Evolutionary conservation across 2,113 vertebrate species (phyloP), one percentile per base, ranked within the genome.

Genomic region (Scomber scombrus): DNA sequence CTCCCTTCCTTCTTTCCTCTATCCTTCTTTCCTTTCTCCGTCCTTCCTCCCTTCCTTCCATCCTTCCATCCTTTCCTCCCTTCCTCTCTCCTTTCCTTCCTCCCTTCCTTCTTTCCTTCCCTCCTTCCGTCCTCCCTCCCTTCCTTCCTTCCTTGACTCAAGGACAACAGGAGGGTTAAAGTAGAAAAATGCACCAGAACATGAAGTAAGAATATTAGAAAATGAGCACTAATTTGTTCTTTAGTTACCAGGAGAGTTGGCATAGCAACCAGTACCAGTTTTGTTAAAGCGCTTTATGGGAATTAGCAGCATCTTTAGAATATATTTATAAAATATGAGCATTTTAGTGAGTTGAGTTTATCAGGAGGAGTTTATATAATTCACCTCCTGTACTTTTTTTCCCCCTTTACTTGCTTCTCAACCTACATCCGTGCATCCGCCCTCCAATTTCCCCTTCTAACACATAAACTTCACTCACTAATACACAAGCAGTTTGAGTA

Each of bases 241-340:
- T 64, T 21, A 14, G 75, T 70, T 72, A 60, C 26, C n/a, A 40
- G 16, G 43, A 11, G 31, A 45, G 15, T 62, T 71, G 64, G 40
- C 68, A 79, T 64, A 18, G 68, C 56, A 73, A 68, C 65, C 51
- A 12, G 7, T 58, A 55, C 23, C 31, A 21, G 61, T 72, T 80
- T 80, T 34, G 15, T 70, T 16, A 47, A 26, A 64, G 68, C 68
- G 49, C 43, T 23, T 29, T 15, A 14, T 62, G 26, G 45, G 8
- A 50, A 19, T 45, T 47, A 55, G 29, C 1, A 15, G 40, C 66
- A 43, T 9, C 29, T 26, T 43, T 26, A 52, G 34, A 14, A 34
- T 40, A 13, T 43, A 43, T 57, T 68, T 60, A 23, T 60, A 5
- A 62, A 78, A 69, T 46, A 29, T 23, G 29, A 26, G 31, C 46